Evolutionary conservation across 30 jellyfish, hydroid and myxozoan species (phyloP), one percentile per base, ranked within the genome.

Genomic region (Hydra vulgaris): DNA sequence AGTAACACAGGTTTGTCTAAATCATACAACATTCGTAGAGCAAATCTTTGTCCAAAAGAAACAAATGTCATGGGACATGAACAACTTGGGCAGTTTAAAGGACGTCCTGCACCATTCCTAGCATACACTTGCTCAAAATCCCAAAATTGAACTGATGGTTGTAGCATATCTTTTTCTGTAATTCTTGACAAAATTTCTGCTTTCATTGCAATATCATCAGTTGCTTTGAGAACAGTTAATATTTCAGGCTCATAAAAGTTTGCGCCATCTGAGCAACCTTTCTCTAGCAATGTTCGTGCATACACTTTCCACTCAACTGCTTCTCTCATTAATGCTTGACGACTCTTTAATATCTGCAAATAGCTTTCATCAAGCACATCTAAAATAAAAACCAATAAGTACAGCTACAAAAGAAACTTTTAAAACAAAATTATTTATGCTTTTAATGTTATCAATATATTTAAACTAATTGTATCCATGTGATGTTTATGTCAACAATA

Each of bases 131-230:
- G 79, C 72, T 86, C 95, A 71, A 86, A 76, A 81, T 91, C 97
- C 97, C 97, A 91, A 70, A 91, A 55, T n/a, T 86, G 85, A 21
- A 91, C 84, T 54, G 87, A 88, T 16, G 97, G 97, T 78, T 86
- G 87, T 61, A 91, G 76, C 86, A 82, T 86, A 18, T 86, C 95
- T 69, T 86, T 80, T 78, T 78, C 85, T 18, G 85, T 78, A 25
- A 78, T 78, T 15, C 85, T 76, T 3, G 85, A 78, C 23, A 78
- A 78, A 52, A 78, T 78, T 18, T 78, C 90, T 1, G 89, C 89
- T 53, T 78, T 85, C 24, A 93, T 92, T 25, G 86, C 81, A 23
- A 81, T 83, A 55, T 79, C 83, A 19, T 85, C 84, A 73, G 78
- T 77, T 21, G 77, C 72, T 53, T 73, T 73, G 16, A 78, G 55